A percentile compares a stretch with the other conserved stretches of the same genome.
These are phyloP conservation scores for Scomber scombrus DNA, from an alignment of 2,113 vertebrate genomes.

Conservation along the genomic window DNA sequence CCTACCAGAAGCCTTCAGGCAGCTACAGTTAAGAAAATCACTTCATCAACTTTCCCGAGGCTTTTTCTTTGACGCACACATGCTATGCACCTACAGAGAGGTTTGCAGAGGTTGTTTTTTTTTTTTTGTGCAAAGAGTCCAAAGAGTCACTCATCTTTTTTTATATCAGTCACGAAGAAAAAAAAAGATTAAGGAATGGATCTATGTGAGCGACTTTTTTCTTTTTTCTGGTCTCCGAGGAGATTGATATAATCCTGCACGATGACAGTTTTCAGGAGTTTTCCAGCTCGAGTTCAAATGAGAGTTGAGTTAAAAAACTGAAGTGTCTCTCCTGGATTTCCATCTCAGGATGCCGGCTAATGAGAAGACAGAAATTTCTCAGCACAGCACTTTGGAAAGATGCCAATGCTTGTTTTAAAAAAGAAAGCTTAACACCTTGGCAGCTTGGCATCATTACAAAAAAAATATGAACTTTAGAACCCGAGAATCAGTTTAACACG, in stretches of 20 bases:
- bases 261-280: slow-evolving; percentile 8
- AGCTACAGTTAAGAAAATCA: slow-evolving; percentile 40
- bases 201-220: neutral
- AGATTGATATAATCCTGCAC: slow-evolving; percentile 39
- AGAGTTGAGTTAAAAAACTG: neutral
- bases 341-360: slow-evolving; percentile 11
- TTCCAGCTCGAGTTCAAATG: neutral
- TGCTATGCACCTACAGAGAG: neutral
- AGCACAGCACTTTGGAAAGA: neutral
- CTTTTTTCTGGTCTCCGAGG: slow-evolving; percentile 3
- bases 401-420: neutral
- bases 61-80: slow-evolving; percentile 12
- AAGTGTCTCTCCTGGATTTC: slow-evolving; percentile 22
- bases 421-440: neutral
- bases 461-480: slow-evolving; percentile 19
- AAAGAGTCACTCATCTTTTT: slow-evolving; percentile 1
- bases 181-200: neutral
- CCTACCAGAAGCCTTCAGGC: slow-evolving; percentile 44
- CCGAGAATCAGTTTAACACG: neutral
- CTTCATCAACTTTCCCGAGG: slow-evolving; percentile 50
- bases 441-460: neutral
- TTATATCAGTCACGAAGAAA: slow-evolving; percentile 3
- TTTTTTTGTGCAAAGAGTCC: neutral
- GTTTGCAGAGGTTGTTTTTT: neutral
- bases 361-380: slow-evolving; percentile 17